phyloP scores from a whole-genome alignment of 2,797 vertebrate genomes.

The Cichlasoma orientale region DNA sequence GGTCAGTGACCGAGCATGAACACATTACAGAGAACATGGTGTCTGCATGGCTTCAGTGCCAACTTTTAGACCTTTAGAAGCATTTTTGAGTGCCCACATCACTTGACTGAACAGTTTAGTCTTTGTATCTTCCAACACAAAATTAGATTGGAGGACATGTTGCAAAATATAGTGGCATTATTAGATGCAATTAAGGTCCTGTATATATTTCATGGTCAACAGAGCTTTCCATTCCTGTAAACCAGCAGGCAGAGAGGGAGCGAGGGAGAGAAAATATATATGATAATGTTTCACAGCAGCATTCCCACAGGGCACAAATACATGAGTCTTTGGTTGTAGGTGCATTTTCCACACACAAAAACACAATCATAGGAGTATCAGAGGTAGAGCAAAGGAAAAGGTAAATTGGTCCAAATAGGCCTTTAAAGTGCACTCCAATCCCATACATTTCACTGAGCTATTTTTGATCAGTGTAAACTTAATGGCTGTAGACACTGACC shows the following conservation, averaged over 20 bases:
- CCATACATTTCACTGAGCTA: constrained; percentile 50
- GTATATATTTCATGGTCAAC: neutral
- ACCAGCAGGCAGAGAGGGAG: neutral
- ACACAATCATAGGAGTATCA: constrained; percentile 45
- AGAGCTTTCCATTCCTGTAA: neutral
- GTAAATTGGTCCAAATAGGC: constrained; percentile 55
- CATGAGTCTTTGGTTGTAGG: constrained; percentile 17
- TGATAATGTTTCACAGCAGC: neutral
- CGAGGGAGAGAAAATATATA: too few species aligned
- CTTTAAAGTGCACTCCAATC: constrained; percentile 62
- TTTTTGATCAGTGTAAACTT: constrained; percentile 63
- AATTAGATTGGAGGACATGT: too few species aligned
- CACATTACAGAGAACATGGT: constrained; percentile 1
- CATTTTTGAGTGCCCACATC: constrained; percentile 33
- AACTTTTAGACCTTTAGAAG: neutral
- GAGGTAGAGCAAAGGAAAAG: constrained; percentile 22
- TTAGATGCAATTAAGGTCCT: neutral
- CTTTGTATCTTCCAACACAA: neutral
- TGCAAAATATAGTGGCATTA: neutral
- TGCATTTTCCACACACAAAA: constrained; percentile 44
- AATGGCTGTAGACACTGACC: constrained; percentile 61
- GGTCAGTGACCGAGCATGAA: too few species aligned
- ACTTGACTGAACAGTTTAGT: constrained; percentile 32
- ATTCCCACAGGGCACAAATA: constrained; percentile 39
- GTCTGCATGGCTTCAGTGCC: neutral